phyloP scores from a whole-genome alignment of 2,113 vertebrate species.

The Chelonoidis abingdonii region DNA sequence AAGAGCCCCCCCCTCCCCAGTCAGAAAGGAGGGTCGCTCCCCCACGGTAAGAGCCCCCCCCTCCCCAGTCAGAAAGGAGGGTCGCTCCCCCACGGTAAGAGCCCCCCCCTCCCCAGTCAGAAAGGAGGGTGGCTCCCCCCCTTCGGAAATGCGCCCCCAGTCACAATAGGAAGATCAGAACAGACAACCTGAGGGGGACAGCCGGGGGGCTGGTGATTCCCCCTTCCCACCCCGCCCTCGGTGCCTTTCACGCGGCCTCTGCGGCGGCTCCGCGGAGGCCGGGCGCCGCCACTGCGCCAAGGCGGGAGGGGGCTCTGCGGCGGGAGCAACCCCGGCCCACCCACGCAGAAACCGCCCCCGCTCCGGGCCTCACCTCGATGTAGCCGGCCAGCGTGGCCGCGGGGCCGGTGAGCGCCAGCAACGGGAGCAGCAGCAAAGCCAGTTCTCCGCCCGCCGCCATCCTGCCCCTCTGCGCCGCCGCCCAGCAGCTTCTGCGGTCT shows the following conservation, averaged over 20 bases:
- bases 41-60: too few species aligned
- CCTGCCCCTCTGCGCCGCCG: slow-evolving; percentile 39
- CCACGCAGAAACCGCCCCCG: not conserved
- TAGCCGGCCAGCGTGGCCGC: slow-evolving; percentile 80
- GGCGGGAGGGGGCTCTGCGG: not conserved
- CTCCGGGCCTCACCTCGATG: slow-evolving; percentile 81
- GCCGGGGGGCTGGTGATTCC: too few species aligned
- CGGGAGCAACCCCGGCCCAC: not conserved
- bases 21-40: too few species aligned
- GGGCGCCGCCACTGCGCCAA: not conserved
- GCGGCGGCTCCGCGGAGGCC: slow-evolving; percentile 33
- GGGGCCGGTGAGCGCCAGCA: slow-evolving; percentile 80
- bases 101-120: too few species aligned
- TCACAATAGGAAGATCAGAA: too few species aligned
- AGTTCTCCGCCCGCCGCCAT: slow-evolving; percentile 10
- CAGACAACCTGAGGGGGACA: too few species aligned
- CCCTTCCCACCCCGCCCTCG: not conserved
- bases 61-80: too few species aligned
- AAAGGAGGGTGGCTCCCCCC: too few species aligned
- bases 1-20: not conserved
- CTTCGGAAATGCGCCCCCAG: too few species aligned
- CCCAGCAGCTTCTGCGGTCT: slow-evolving; percentile 50
- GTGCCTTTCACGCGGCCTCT: slow-evolving; percentile 71
- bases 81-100: too few species aligned
- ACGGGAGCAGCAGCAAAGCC: slow-evolving; percentile 76